These are phyloP conservation scores for Amphimallon solstitiale DNA, from an alignment of 2,888 invertebrate genomes.

Conservation along the genomic window DNA sequence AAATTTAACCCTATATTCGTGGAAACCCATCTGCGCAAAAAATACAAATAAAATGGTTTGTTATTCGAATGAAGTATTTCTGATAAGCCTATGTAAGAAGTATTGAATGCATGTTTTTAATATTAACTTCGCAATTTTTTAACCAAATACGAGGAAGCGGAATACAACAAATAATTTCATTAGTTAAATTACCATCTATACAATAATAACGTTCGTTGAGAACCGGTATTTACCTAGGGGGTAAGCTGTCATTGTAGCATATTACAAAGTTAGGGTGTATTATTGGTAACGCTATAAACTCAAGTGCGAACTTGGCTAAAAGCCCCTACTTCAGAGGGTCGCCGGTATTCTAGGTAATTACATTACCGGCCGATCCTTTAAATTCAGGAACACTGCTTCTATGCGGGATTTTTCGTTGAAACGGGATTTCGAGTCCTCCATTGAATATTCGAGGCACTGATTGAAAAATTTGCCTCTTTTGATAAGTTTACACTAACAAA, in stretches of 20 bases:
- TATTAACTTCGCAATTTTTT: background rate
- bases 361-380: slow-evolving; percentile 56
- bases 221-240: slow-evolving; percentile 45
- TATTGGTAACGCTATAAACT: slow-evolving; percentile 59
- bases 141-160: background rate
- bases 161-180: slow-evolving; percentile 22
- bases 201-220: slow-evolving; percentile 34
- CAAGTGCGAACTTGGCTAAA: slow-evolving; percentile 59
- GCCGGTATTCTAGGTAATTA: slow-evolving; percentile 57
- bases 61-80: too few species aligned
- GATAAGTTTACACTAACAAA: slow-evolving; percentile 37
- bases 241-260: slow-evolving; percentile 46
- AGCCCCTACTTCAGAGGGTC: slow-evolving; percentile 55
- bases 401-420: slow-evolving; percentile 43
- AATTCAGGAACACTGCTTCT: slow-evolving; percentile 48
- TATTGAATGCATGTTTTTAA: background rate
- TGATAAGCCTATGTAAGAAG: too few species aligned
- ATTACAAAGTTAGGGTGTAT: slow-evolving; percentile 50
- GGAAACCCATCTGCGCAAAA: too few species aligned
- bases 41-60: too few species aligned
- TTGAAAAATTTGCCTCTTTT: slow-evolving; percentile 52
- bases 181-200: slow-evolving; percentile 37
- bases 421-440: slow-evolving; percentile 46
- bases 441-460: slow-evolving; percentile 49
- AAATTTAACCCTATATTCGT: too few species aligned